Conservation (phyloP, 2,888 invertebrate genomes). For the Ganaspis brasiliensis region DNA sequence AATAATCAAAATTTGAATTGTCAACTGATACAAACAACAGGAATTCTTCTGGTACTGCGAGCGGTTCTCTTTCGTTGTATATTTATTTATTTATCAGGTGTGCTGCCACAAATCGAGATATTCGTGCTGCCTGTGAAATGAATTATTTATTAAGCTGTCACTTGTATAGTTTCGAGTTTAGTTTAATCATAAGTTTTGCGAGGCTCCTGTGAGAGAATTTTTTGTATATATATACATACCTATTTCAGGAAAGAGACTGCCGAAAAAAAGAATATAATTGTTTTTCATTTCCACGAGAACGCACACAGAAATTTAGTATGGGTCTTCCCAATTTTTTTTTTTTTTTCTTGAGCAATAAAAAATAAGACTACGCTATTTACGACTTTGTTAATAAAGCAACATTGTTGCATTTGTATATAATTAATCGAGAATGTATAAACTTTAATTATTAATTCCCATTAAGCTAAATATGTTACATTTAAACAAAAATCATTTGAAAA, state of each 20-base stretch:
- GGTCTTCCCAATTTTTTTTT: conserved; percentile 18
- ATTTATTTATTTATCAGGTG: conserved; percentile 44
- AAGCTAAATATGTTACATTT: conserved; percentile 6
- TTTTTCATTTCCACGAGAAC: conserved; percentile 36
- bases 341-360: neutral
- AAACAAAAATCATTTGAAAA: conserved; percentile 2
- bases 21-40: neutral
- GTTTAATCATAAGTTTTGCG: conserved; percentile 30
- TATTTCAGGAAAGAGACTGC: conserved; percentile 29
- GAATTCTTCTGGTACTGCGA: conserved; percentile 39
- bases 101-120: conserved; percentile 42
- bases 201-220: conserved; percentile 29
- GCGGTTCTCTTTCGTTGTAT: conserved; percentile 34
- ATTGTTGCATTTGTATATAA: conserved; percentile 35
- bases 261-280: conserved; percentile 3
- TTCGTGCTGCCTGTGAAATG: conserved; percentile 55
- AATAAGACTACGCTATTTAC: conserved; percentile 38
- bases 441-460: neutral
- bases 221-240: conserved; percentile 23
- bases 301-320: conserved; percentile 21
- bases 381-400: conserved; percentile 24
- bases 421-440: conserved; percentile 19
- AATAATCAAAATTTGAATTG: conserved; percentile 5
- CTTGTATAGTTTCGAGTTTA: conserved; percentile 54
- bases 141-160: conserved; percentile 55